A percentile compares a stretch with the other conserved stretches of the same genome.
Conservation (phyloP, 2,113 vertebrate species). For the Vicugna pacos region DNA sequence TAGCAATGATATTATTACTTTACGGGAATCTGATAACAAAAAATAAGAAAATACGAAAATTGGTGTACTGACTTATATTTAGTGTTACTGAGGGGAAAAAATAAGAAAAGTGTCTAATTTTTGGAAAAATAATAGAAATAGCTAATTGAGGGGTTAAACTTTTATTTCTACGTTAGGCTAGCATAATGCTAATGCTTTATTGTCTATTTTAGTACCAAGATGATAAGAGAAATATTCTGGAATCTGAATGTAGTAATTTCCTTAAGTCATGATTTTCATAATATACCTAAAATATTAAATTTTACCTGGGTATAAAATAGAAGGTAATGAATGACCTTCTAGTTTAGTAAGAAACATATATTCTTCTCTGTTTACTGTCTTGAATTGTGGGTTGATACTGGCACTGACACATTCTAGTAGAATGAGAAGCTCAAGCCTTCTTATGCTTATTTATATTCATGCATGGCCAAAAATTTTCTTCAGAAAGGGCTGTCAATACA, state of each 20-base stretch:
- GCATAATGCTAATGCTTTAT: not conserved
- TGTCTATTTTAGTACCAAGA: constrained; percentile 7
- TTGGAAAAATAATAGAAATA: not conserved
- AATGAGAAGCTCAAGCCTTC: not conserved
- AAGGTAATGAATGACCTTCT: not conserved
- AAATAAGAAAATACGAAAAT: not conserved
- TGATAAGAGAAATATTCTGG: constrained; percentile 42
- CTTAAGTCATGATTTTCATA: not conserved
- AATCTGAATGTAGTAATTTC: constrained; percentile 34
- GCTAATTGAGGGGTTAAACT: not conserved
- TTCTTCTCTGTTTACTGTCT: not conserved
- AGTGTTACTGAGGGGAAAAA: not conserved
- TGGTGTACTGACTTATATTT: constrained; percentile 22
- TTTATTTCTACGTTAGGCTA: not conserved
- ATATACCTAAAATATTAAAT: not conserved
- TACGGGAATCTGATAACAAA: constrained; percentile 1
- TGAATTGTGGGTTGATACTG: not conserved
- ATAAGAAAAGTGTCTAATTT: constrained; percentile 18
- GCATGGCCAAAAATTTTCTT: constrained; percentile 40
- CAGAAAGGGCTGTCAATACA: not conserved
- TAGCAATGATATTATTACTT: not conserved
- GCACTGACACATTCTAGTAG: not conserved
- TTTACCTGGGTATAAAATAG: not conserved
- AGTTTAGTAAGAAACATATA: constrained; percentile 35
- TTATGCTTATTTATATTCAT: not conserved